These are phyloP conservation scores for Gastrophysa polygoni DNA, from an alignment of 2,888 invertebrate species.

Conservation along the genomic window DNA sequence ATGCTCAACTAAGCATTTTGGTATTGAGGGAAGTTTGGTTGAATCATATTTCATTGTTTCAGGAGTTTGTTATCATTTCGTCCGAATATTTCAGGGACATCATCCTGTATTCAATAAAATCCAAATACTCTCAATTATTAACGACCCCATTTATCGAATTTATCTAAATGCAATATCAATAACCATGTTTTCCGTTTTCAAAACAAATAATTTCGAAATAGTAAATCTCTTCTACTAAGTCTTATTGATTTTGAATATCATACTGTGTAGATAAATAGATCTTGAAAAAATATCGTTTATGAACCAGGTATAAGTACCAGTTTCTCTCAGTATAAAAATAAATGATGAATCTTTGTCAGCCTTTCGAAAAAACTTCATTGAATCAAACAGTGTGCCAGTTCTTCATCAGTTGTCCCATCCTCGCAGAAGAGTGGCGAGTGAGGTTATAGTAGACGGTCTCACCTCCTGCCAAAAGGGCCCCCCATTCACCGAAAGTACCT, in stretches of 20 bases:
- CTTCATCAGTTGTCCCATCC: constrained; percentile 56
- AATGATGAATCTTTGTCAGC: constrained; percentile 31
- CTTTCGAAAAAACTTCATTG: constrained; percentile 29
- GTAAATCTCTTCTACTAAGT: background rate
- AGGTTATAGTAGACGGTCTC: constrained; percentile 60
- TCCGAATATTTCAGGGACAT: no score
- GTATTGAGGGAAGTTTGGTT: no score
- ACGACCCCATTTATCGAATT: no score
- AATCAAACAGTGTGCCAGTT: constrained; percentile 56
- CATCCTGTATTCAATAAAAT: no score
- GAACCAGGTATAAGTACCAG: constrained; percentile 12
- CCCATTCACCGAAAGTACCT: constrained; percentile 60
- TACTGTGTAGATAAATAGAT: constrained; percentile 11
- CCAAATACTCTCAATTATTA: no score
- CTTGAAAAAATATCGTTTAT: constrained; percentile 24
- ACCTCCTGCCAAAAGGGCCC: constrained; percentile 60
- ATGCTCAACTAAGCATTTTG: no score
- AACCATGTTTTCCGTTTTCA: background rate
- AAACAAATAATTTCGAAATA: no score
- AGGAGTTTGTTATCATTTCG: no score
- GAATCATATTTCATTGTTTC: no score
- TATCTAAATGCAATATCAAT: no score
- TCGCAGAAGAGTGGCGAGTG: constrained; percentile 52
- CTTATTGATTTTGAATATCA: constrained; percentile 7
- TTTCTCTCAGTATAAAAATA: constrained; percentile 33